These are phyloP conservation scores for Arvicanthis niloticus DNA, from an alignment of 2,113 vertebrate genomes.

Conservation along the genomic window DNA sequence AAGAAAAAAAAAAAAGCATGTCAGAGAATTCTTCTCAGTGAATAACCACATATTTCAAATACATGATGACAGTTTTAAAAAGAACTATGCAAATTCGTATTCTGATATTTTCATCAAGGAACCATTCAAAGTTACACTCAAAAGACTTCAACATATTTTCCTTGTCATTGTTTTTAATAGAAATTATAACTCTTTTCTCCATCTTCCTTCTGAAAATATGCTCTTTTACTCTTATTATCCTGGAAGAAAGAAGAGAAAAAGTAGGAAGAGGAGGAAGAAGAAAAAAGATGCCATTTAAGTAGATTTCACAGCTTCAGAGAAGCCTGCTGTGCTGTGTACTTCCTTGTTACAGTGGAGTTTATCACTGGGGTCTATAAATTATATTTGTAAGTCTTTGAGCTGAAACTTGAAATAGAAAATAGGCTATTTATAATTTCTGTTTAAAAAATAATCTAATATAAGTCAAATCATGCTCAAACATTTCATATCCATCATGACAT, in stretches of 20 bases:
- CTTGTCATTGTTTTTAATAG: background rate
- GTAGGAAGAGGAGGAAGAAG: no score
- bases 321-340: no score
- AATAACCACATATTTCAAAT: background rate
- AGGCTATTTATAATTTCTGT: background rate
- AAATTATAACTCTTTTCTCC: no score
- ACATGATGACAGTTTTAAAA: background rate
- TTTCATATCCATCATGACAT: conserved; percentile 14
- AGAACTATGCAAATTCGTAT: background rate
- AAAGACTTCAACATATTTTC: background rate
- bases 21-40: background rate
- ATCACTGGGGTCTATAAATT: background rate
- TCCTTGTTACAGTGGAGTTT: no score
- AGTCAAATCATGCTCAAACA: background rate
- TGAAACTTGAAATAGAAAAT: background rate
- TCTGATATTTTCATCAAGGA: background rate
- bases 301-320: no score
- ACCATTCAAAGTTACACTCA: background rate
- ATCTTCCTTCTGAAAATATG: no score
- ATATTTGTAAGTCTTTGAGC: background rate
- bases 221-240: no score
- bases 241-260: no score
- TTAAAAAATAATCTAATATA: background rate
- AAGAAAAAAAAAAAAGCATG: background rate
- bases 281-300: no score